Evolutionary conservation across 2,113 vertebrate genomes (phyloP), one percentile per base, ranked within the genome.

Genomic region (Cephalopholis sonnerati): DNA sequence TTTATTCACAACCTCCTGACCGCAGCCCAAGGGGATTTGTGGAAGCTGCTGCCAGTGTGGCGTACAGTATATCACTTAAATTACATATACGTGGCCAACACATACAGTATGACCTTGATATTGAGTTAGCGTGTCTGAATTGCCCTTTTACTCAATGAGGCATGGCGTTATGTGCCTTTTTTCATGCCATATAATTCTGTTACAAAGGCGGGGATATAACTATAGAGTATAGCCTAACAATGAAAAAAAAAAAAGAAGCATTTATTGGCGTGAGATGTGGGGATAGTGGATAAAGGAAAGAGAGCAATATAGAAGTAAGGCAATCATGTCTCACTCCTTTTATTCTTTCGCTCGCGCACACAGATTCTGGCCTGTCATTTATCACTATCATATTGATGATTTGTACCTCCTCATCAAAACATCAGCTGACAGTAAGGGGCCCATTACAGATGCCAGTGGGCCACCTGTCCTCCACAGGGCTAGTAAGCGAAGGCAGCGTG

Each of bases 381-480:
- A 74, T 87, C 67, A 68, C 36, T 1, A 51, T 83, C 17, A 63
- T 54, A 74, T 18, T 75, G 66, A 88, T 81, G 13, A 77, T 76
- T 62, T 90, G 66, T 68, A 24, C 50, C 51, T 79, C 17, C 44
- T 36, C 17, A 66, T 70, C 70, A 50, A 69, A 87, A 82, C 73
- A 84, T 59, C 25, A 75, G 57, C 67, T 57, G 76, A 65, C 88
- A 85, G 72, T 54, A 22, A 74, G 63, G 74, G 66, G 53, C 20
- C 48, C 25, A 71, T 54, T 84, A 61, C 54, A 72, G 81, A 83
- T 68, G 75, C 77, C 74, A 50, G 44, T 64, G 67, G 72, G 75
- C 79, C 91, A 87, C 91, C 92, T 91, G 89, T 84, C 84, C 62
- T 86, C 81, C 62, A n/a, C 66, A 32, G 54, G 58, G 66, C 64